Conservation (phyloP, 2,113 vertebrate genomes). For the Callopanchax toddi region DNA sequence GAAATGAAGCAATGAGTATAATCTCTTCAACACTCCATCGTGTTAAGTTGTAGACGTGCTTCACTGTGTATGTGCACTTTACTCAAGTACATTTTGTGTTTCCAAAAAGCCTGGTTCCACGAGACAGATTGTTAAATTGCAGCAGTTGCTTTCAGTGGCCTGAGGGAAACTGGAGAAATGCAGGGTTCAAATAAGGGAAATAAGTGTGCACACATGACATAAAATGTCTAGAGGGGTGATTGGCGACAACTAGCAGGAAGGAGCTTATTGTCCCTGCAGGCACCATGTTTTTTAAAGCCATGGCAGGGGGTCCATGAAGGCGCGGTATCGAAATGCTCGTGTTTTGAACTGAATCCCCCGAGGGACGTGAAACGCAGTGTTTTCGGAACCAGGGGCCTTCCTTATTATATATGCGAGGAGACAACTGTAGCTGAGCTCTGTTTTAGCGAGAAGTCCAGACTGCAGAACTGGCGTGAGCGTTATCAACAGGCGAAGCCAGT, state of each 20-base stretch:
- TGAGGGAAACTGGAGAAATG: conserved; percentile 23
- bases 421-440: conserved; percentile 33
- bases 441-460: not conserved
- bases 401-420: conserved; percentile 39
- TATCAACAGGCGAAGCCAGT: conserved; percentile 18
- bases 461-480: not conserved
- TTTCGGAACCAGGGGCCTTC: conserved; percentile 30
- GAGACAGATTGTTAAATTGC: conserved; percentile 22
- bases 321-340: conserved; percentile 9
- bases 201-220: conserved; percentile 46
- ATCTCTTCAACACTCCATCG: not conserved
- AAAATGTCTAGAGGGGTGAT: conserved; percentile 54
- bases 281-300: conserved; percentile 36
- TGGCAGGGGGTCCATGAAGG: conserved; percentile 18
- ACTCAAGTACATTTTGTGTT: conserved; percentile 11
- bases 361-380: conserved; percentile 29
- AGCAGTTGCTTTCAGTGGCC: conserved; percentile 15
- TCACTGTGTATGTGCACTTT: conserved; percentile 2
- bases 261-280: conserved; percentile 39
- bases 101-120: conserved; percentile 2
- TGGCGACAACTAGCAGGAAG: conserved; percentile 34
- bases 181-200: conserved; percentile 49
- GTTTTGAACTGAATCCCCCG: conserved; percentile 32
- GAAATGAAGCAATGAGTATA: not conserved
- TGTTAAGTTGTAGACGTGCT: conserved; percentile 6